These are phyloP conservation scores for Rosalia funebris DNA, from an alignment of 2,888 invertebrate genomes.

Conservation along the genomic window DNA sequence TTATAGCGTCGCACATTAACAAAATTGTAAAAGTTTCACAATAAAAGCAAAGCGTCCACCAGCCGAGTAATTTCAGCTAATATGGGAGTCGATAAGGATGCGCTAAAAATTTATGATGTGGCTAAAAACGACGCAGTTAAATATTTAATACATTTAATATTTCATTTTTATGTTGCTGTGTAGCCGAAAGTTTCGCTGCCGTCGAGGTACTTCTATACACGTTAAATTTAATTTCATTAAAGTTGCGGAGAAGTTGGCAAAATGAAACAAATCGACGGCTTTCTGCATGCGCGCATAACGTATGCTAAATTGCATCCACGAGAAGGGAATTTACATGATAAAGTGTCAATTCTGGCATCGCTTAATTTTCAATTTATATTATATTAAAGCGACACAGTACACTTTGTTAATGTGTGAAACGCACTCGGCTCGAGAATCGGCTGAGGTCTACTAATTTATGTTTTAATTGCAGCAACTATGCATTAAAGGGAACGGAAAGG, in stretches of 20 bases:
- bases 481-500: too few relatives aligned
- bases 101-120: slow-evolving; percentile 6
- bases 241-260: slow-evolving; percentile 23
- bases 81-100: slow-evolving; percentile 7
- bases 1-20: background rate
- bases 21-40: background rate
- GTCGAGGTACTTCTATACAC: slow-evolving; percentile 11
- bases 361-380: slow-evolving; percentile 10
- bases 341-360: slow-evolving; percentile 13
- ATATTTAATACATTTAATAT: slow-evolving; percentile 10
- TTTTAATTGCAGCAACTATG: too few relatives aligned
- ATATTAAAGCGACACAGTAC: slow-evolving; percentile 1
- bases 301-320: slow-evolving; percentile 4
- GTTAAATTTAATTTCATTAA: slow-evolving; percentile 27
- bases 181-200: slow-evolving; percentile 7
- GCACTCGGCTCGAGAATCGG: too few relatives aligned
- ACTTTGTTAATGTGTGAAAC: background rate
- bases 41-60: background rate
- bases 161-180: slow-evolving; percentile 6
- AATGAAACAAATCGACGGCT: slow-evolving; percentile 9
- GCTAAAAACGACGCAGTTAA: slow-evolving; percentile 7
- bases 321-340: slow-evolving; percentile 8
- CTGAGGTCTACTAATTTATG: too few relatives aligned
- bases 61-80: background rate
- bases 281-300: slow-evolving; percentile 5